These are phyloP conservation scores for Anoplolepis gracilipes DNA, from an alignment of 1,140 invertebrate species.

Conservation along the genomic window DNA sequence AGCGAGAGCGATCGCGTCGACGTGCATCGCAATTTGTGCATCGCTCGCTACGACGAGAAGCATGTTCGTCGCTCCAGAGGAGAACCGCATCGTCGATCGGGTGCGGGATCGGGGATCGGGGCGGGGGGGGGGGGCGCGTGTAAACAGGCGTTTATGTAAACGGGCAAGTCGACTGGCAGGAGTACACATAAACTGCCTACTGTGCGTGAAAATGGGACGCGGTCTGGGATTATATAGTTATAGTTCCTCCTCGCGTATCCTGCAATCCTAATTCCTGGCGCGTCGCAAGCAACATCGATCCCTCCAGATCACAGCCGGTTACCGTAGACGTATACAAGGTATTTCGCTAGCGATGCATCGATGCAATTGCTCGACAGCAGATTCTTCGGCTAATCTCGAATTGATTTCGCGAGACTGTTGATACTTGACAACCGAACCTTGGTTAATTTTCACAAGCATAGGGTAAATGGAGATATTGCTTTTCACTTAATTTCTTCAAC, in stretches of 20 bases:
- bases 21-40: constrained; percentile 51
- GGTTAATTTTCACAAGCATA: not conserved
- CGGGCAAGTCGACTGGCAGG: constrained; percentile 22
- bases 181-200: constrained; percentile 34
- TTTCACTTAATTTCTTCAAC: not conserved
- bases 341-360: not conserved
- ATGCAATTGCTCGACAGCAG: not conserved
- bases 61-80: constrained; percentile 21
- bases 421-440: not conserved
- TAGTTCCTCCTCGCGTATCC: constrained; percentile 43
- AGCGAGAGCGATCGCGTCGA: constrained; percentile 9
- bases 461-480: not conserved
- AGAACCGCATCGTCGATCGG: constrained; percentile 43
- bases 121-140: constrained; percentile 17
- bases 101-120: constrained; percentile 11
- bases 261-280: constrained; percentile 68
- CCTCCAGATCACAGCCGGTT: constrained; percentile 14
- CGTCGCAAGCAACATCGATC: constrained; percentile 38
- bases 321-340: not conserved
- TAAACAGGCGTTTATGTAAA: constrained; percentile 52
- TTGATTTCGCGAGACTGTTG: not conserved
- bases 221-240: constrained; percentile 72
- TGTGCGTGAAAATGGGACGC: constrained; percentile 67
- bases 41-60: constrained; percentile 39
- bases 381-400: not conserved